Evolutionary conservation across 2,888 invertebrate genomes (phyloP).

Genomic region (Laspeyria flexula): DNA sequence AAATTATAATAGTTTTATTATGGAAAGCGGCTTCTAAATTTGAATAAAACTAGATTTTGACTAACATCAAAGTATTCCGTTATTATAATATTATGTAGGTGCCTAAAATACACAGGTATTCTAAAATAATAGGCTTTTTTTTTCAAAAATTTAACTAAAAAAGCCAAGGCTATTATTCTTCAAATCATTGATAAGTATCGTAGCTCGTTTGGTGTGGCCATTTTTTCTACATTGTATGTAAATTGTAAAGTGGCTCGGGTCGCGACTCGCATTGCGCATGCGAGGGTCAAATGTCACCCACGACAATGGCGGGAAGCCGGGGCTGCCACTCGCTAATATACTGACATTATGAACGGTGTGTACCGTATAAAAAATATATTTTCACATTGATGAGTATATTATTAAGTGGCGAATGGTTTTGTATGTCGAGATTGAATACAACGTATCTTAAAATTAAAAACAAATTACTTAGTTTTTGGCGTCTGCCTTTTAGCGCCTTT

Average conservation of each 20-base stretch:
- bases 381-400: no score
- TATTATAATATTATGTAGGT: no score
- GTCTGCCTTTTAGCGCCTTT: no score
- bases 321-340: constrained; percentile 19
- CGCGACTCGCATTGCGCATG: constrained; percentile 79
- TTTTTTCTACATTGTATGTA: constrained; percentile 76
- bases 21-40: not conserved
- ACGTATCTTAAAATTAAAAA: no score
- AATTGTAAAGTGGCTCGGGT: constrained; percentile 62
- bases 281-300: constrained; percentile 76
- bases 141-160: constrained; percentile 16
- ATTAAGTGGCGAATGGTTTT: no score
- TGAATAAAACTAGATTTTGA: no score
- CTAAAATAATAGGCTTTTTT: not conserved
- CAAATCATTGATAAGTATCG: constrained; percentile 38
- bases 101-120: no score
- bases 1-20: no score
- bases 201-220: constrained; percentile 28
- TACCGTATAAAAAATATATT: not conserved
- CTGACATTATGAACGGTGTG: not conserved
- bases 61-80: no score
- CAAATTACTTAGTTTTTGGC: no score
- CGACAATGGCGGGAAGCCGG: constrained; percentile 45
- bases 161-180: constrained; percentile 17
- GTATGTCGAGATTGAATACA: no score